phyloP scores from a whole-genome alignment of 2,797 vertebrate species.

The Hippoglossus hippoglossus region DNA sequence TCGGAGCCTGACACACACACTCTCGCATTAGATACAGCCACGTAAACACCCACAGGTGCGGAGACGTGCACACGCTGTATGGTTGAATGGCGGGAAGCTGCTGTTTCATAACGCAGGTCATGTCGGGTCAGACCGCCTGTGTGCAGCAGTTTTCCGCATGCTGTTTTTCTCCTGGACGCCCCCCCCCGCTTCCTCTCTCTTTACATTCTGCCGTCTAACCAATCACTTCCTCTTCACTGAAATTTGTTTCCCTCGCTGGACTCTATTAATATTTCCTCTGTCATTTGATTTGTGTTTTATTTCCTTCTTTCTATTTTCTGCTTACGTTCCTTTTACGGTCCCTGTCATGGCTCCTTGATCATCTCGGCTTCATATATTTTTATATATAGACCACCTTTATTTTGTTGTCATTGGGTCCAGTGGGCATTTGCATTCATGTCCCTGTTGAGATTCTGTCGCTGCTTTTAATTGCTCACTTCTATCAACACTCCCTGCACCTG shows the following conservation, averaged over 20 bases:
- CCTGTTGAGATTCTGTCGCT: slow-evolving; percentile 15
- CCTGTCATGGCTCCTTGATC: slow-evolving; percentile 50
- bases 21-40: slow-evolving; percentile 18
- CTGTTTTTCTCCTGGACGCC: slow-evolving; percentile 30
- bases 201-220: slow-evolving; percentile 19
- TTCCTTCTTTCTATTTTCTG: slow-evolving; percentile 32
- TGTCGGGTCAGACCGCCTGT: slow-evolving; percentile 53
- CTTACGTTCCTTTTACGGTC: slow-evolving; percentile 26
- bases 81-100: slow-evolving; percentile 48
- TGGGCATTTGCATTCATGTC: slow-evolving; percentile 35
- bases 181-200: background rate
- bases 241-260: slow-evolving; percentile 23
- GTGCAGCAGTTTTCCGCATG: slow-evolving; percentile 41
- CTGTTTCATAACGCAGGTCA: slow-evolving; percentile 65
- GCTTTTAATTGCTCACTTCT: slow-evolving; percentile 40
- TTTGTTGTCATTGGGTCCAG: slow-evolving; percentile 28
- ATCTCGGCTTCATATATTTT: slow-evolving; percentile 40
- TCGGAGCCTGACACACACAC: slow-evolving; percentile 14
- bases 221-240: slow-evolving; percentile 26
- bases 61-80: slow-evolving; percentile 5
- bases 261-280: slow-evolving; percentile 45
- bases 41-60: slow-evolving; percentile 28
- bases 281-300: slow-evolving; percentile 18
- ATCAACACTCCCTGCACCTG: background rate
- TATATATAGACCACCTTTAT: slow-evolving; percentile 41